A percentile compares a stretch with the other conserved stretches of the same genome.
phyloP scores from a whole-genome alignment of 2,113 vertebrate genomes.

The Bucco capensis region DNA sequence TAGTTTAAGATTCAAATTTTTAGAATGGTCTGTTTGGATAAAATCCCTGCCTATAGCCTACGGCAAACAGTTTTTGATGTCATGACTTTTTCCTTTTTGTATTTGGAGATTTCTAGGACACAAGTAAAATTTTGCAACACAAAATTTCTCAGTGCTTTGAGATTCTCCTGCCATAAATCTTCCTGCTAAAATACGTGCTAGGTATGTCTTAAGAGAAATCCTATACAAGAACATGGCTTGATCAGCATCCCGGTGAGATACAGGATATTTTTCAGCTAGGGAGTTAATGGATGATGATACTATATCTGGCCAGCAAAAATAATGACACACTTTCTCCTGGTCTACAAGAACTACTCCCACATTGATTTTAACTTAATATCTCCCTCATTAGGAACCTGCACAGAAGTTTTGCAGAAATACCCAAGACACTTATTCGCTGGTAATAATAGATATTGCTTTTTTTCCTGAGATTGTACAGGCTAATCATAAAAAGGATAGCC shows the following conservation, averaged over 20 bases:
- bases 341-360: slow-evolving; percentile 65
- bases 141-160: slow-evolving; percentile 6
- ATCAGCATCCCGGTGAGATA: slow-evolving; percentile 57
- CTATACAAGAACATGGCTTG: slow-evolving; percentile 19
- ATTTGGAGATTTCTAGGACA: neutral
- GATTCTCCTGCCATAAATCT: neutral
- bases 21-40: neutral
- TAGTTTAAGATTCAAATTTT: neutral
- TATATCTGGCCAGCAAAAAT: slow-evolving; percentile 67
- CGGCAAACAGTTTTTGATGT: neutral
- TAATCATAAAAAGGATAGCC: slow-evolving; percentile 48
- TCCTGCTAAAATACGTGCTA: neutral
- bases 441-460: slow-evolving; percentile 61
- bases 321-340: slow-evolving; percentile 59
- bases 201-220: slow-evolving; percentile 38
- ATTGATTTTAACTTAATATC: slow-evolving; percentile 71
- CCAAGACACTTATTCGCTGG: slow-evolving; percentile 41
- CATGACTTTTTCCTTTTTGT: neutral
- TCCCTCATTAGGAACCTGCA: slow-evolving; percentile 64
- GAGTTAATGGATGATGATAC: slow-evolving; percentile 62
- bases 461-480: neutral
- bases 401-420: slow-evolving; percentile 66
- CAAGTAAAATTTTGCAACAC: neutral
- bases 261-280: slow-evolving; percentile 46
- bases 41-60: neutral